Conservation (phyloP, 2,797 vertebrate species). For the Chloroceryle amazona region DNA sequence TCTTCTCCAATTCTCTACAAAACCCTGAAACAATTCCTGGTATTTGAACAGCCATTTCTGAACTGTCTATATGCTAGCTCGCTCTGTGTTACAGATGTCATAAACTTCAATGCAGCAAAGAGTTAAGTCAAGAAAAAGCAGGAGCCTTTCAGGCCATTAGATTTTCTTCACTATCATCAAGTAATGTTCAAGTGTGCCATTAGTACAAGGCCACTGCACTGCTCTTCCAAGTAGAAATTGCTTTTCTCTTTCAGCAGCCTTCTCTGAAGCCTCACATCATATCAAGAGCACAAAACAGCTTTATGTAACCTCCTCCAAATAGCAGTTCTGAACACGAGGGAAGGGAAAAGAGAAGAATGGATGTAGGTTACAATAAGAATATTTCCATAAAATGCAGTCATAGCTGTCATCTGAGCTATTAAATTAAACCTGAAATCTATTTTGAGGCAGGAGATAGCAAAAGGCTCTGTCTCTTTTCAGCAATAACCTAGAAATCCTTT, state of each 20-base stretch:
- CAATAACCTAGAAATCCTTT: constrained; percentile 51
- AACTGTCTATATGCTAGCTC: background rate
- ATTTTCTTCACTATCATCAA: constrained; percentile 26
- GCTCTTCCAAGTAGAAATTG: constrained; percentile 15
- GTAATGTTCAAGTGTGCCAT: constrained; percentile 42
- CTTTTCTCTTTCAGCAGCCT: constrained; percentile 55
- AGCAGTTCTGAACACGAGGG: constrained; percentile 38
- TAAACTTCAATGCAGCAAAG: background rate
- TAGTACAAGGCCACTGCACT: background rate
- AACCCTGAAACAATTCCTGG: background rate
- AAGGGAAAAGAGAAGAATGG: constrained; percentile 43
- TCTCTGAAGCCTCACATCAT: constrained; percentile 58
- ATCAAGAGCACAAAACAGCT: constrained; percentile 66
- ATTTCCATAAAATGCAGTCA: constrained; percentile 62
- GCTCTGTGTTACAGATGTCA: background rate
- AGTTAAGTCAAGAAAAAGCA: constrained; percentile 21
- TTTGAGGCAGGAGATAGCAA: constrained; percentile 59
- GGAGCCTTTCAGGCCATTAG: constrained; percentile 16
- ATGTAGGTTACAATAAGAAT: constrained; percentile 48
- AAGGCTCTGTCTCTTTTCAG: constrained; percentile 58
- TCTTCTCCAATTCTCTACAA: background rate
- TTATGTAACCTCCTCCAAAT: constrained; percentile 66
- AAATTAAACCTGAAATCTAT: constrained; percentile 65
- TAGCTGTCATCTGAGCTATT: constrained; percentile 62
- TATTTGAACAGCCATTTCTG: background rate